phyloP scores from a whole-genome alignment of 2,888 invertebrate species.

The Idaea straminata region DNA sequence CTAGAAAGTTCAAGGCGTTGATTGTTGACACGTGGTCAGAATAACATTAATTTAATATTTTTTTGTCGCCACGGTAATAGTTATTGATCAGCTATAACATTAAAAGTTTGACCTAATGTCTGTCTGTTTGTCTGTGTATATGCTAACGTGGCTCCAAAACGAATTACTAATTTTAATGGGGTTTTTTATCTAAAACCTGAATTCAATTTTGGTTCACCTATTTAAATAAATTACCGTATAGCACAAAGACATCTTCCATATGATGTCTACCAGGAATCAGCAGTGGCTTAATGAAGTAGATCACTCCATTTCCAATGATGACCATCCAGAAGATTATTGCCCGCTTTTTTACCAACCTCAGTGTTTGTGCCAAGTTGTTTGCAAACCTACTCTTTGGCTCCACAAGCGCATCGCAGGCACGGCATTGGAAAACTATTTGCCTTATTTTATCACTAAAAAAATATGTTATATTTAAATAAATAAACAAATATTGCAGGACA shows the following conservation, averaged over 20 bases:
- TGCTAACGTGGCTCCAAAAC: no score
- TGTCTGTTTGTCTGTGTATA: no score
- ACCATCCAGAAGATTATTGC: slow-evolving; percentile 44
- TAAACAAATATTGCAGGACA: no score
- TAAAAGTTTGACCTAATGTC: no score
- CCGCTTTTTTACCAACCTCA: slow-evolving; percentile 45
- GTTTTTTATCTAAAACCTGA: no score
- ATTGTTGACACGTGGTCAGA: not conserved
- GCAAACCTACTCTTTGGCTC: slow-evolving; percentile 36
- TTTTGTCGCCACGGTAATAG: not conserved
- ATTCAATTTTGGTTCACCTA: no score
- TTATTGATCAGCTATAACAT: not conserved
- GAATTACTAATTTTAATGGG: no score
- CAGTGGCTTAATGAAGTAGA: slow-evolving; percentile 38
- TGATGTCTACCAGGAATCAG: slow-evolving; percentile 48
- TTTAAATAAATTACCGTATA: slow-evolving; percentile 37
- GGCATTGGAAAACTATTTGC: slow-evolving; percentile 34
- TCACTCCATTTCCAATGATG: slow-evolving; percentile 37
- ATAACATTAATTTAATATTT: no score
- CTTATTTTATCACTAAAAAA: slow-evolving; percentile 36
- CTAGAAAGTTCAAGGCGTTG: not conserved
- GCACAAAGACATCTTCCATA: slow-evolving; percentile 37
- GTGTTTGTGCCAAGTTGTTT: slow-evolving; percentile 33
- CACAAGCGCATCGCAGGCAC: slow-evolving; percentile 36
- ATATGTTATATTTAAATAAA: not conserved